Evolutionary conservation across 2,797 vertebrate species (phyloP).

Genomic region (Aulostomus chinensis): DNA sequence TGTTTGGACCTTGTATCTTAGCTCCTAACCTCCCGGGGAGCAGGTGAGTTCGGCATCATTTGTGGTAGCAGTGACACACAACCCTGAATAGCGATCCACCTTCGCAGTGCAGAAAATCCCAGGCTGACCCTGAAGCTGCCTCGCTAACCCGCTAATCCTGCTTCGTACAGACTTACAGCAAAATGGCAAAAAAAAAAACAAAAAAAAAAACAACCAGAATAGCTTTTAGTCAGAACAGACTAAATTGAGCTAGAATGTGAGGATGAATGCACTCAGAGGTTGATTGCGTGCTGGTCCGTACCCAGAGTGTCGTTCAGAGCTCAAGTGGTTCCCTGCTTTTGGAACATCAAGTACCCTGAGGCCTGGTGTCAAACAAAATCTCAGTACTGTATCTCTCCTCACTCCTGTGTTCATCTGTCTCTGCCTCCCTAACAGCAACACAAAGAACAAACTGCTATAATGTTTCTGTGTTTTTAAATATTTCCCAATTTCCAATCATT

Average conservation of each 20-base stretch:
- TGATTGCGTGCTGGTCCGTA: constrained; percentile 26
- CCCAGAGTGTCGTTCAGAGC: constrained; percentile 37
- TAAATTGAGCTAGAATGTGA: constrained; percentile 26
- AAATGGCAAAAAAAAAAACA: too few species aligned
- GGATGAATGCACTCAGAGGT: constrained; percentile 17
- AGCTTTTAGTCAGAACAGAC: constrained; percentile 20
- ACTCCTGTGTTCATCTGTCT: constrained; percentile 12
- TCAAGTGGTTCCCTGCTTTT: constrained; percentile 45
- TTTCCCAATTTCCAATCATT: neutral
- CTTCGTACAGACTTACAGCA: constrained; percentile 44
- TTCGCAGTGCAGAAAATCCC: too few species aligned
- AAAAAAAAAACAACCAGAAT: constrained; percentile 43
- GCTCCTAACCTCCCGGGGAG: too few species aligned
- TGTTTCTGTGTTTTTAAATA: neutral
- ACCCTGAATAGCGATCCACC: too few species aligned
- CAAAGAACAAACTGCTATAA: constrained; percentile 18
- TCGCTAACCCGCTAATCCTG: too few species aligned
- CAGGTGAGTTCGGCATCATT: too few species aligned
- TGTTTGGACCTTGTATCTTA: too few species aligned
- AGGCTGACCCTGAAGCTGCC: too few species aligned
- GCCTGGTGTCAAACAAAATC: constrained; percentile 45
- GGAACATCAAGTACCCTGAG: constrained; percentile 53
- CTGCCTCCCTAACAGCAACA: constrained; percentile 6
- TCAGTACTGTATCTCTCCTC: constrained; percentile 39
- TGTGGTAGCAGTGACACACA: too few species aligned